These are phyloP conservation scores for Pelecanus crispus DNA, from an alignment of 2,113 vertebrate species.

Conservation along the genomic window DNA sequence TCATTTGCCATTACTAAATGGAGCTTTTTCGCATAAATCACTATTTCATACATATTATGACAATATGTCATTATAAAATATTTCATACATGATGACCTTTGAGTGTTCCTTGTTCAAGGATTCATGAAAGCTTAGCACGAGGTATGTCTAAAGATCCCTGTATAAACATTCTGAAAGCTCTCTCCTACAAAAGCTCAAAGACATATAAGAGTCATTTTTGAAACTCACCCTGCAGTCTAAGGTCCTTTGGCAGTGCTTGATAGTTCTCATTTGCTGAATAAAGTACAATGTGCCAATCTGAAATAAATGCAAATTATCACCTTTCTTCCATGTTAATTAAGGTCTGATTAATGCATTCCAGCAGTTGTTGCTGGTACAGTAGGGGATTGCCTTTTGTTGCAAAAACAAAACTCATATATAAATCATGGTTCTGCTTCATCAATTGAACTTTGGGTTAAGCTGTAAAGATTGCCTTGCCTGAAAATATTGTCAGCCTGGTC, in stretches of 20 bases:
- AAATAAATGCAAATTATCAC: constrained; percentile 78
- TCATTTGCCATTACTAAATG: not conserved
- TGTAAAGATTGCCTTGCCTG: not conserved
- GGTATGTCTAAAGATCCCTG: constrained; percentile 51
- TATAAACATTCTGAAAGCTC: constrained; percentile 68
- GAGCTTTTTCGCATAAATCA: constrained; percentile 71
- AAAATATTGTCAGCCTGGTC: not conserved
- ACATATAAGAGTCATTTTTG: constrained; percentile 69
- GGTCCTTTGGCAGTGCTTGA: constrained; percentile 58
- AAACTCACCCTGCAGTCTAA: constrained; percentile 62
- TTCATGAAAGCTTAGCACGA: constrained; percentile 53
- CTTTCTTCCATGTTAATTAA: constrained; percentile 69
- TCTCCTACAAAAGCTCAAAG: constrained; percentile 59
- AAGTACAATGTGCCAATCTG: constrained; percentile 69
- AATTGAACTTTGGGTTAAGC: constrained; percentile 35
- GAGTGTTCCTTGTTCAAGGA: constrained; percentile 71
- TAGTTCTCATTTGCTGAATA: constrained; percentile 70
- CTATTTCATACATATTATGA: constrained; percentile 63
- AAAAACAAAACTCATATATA: constrained; percentile 42
- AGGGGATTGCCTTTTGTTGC: constrained; percentile 43
- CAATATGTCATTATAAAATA: constrained; percentile 70
- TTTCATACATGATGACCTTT: constrained; percentile 62
- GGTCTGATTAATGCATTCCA: constrained; percentile 64
- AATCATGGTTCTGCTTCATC: constrained; percentile 3
- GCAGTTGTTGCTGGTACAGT: constrained; percentile 8